Percentiles rank a stretch among this genome's conserved stretches.
These are phyloP conservation scores for Neotoxoptera formosana DNA, from an alignment of 1,140 invertebrate genomes.

Conservation along the genomic window DNA sequence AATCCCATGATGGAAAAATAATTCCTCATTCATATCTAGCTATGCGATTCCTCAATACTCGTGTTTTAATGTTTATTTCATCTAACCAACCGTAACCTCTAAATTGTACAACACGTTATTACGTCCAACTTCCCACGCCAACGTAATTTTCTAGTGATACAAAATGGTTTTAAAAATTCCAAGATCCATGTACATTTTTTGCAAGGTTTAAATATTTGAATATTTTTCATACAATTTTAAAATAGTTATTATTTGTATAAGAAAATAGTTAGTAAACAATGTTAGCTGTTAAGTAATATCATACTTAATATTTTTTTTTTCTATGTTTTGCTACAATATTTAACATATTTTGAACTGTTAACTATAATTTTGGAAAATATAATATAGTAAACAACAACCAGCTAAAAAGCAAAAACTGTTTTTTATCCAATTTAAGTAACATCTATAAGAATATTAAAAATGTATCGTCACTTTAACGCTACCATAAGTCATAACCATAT, in stretches of 20 bases:
- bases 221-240: not conserved
- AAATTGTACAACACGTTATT: not conserved
- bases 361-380: not conserved
- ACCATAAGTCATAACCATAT: not conserved
- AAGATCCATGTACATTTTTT: not conserved
- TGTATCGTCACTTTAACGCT: not conserved
- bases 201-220: not conserved
- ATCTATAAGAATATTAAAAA: not conserved
- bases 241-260: not conserved
- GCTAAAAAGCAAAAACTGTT: not conserved
- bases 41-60: not conserved
- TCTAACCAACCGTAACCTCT: not conserved
- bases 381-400: not conserved
- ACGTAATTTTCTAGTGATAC: not conserved
- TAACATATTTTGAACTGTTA: not conserved
- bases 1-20: not conserved
- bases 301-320: not conserved
- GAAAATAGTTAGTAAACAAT: not conserved
- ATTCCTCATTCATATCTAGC: not conserved
- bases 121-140: not conserved
- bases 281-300: not conserved
- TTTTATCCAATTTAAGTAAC: not conserved
- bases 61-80: not conserved
- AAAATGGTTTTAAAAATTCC: not conserved
- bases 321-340: not conserved